These are phyloP conservation scores for Drosophila subquinaria DNA, from an alignment of 2,888 invertebrate species.

Conservation along the genomic window DNA sequence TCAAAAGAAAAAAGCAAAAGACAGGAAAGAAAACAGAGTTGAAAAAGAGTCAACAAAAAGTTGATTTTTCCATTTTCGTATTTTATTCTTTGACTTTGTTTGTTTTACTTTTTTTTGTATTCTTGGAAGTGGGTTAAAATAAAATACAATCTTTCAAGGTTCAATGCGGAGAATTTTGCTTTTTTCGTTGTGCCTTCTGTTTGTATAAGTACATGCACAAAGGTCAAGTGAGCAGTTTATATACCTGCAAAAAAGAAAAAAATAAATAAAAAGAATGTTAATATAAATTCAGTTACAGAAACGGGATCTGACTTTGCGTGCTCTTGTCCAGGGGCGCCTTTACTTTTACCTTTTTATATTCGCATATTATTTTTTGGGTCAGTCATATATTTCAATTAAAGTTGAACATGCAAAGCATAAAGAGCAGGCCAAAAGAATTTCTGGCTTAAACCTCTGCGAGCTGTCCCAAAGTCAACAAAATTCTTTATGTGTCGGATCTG, in stretches of 20 bases:
- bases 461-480: slow-evolving; percentile 31
- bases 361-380: slow-evolving; percentile 31
- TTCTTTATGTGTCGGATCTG: slow-evolving; percentile 34
- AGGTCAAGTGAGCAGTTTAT: slow-evolving; percentile 67
- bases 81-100: slow-evolving; percentile 24
- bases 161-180: slow-evolving; percentile 54
- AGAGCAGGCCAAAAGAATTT: slow-evolving; percentile 34
- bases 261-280: background rate
- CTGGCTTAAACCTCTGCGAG: slow-evolving; percentile 16
- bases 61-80: slow-evolving; percentile 29
- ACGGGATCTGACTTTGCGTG: slow-evolving; percentile 60
- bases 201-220: slow-evolving; percentile 43
- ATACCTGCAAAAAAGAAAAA: slow-evolving; percentile 24
- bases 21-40: slow-evolving; percentile 15
- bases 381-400: slow-evolving; percentile 75
- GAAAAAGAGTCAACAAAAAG: slow-evolving; percentile 41
- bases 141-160: slow-evolving; percentile 69
- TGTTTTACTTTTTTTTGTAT: slow-evolving; percentile 16
- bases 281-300: slow-evolving; percentile 3
- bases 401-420: slow-evolving; percentile 68
- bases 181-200: slow-evolving; percentile 18
- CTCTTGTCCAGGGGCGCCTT: slow-evolving; percentile 20
- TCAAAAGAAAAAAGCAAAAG: slow-evolving; percentile 33
- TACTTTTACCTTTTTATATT: slow-evolving; percentile 21
- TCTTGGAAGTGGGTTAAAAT: slow-evolving; percentile 64